Evolutionary conservation across 1,140 invertebrate genomes (phyloP).

Genomic region (Manduca sexta): DNA sequence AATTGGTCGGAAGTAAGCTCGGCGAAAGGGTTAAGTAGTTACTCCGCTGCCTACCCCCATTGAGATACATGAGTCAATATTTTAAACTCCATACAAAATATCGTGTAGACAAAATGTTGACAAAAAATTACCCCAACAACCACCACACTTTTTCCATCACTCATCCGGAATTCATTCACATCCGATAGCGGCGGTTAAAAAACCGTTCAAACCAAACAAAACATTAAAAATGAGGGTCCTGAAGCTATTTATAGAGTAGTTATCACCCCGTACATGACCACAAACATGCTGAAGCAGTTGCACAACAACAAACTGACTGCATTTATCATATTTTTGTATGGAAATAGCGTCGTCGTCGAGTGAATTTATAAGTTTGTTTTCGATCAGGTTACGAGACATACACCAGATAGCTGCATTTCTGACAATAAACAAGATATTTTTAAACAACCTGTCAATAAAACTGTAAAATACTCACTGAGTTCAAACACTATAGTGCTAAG

Average conservation of each 20-base stretch:
- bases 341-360: not conserved
- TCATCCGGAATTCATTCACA: no score
- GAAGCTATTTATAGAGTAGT: slow-evolving; percentile 3
- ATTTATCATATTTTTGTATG: not conserved
- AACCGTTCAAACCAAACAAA: slow-evolving; percentile 1
- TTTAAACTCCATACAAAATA: no score
- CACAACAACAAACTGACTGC: not conserved
- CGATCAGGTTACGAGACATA: not conserved
- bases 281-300: not conserved
- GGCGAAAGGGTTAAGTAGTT: no score
- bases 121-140: no score
- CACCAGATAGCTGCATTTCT: slow-evolving; percentile 1
- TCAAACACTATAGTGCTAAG: no score
- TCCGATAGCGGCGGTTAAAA: not conserved
- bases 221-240: not conserved
- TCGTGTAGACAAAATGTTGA: no score
- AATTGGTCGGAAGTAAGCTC: no score
- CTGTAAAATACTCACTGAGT: no score
- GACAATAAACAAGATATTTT: slow-evolving; percentile 2
- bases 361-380: not conserved
- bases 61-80: no score
- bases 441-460: no score
- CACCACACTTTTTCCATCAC: no score
- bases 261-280: not conserved
- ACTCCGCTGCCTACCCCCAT: no score